Percentiles rank a stretch among this genome's conserved stretches.
Evolutionary conservation across 2,797 vertebrate genomes (phyloP).

Genomic region (Pangasius macronema): DNA sequence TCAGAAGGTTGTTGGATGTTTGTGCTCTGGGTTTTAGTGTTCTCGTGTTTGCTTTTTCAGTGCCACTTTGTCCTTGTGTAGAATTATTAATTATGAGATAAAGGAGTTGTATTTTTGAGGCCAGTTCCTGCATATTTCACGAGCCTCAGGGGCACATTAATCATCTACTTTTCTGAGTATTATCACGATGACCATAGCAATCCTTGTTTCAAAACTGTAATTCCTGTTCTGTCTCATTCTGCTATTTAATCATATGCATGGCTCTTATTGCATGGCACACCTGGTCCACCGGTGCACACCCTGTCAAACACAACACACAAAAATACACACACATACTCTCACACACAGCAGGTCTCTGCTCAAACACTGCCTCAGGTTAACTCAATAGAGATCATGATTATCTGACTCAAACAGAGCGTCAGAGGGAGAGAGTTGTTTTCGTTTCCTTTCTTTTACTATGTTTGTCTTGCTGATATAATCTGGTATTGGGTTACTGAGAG

Average conservation of each 20-base stretch:
- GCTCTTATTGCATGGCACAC: slow-evolving; percentile 14
- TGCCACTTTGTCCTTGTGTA: not conserved
- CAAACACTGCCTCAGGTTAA: slow-evolving; percentile 51
- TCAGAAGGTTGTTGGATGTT: not conserved
- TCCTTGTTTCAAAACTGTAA: not conserved
- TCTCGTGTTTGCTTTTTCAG: not conserved
- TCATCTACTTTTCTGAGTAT: not conserved
- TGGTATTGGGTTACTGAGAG: slow-evolving; percentile 29
- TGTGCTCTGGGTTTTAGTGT: not conserved
- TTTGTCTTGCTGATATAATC: slow-evolving; percentile 30
- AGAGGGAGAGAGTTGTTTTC: slow-evolving; percentile 33
- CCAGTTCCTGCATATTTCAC: not conserved
- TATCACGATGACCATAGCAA: not conserved
- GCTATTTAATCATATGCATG: not conserved
- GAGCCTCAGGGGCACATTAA: not conserved
- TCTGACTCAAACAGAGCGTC: slow-evolving; percentile 20
- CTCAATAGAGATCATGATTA: slow-evolving; percentile 31
- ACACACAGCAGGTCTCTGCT: slow-evolving; percentile 30
- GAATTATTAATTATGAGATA: slow-evolving; percentile 7
- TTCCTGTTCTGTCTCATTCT: slow-evolving; percentile 8
- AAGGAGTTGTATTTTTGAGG: not conserved
- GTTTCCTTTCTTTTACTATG: slow-evolving; percentile 40
- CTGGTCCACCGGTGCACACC: slow-evolving; percentile 23
- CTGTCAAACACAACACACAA: slow-evolving; percentile 3
- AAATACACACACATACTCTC: slow-evolving; percentile 53